A percentile compares a stretch with the other conserved stretches of the same genome.
Conservation (phyloP, 1,140 invertebrate genomes). For the Drosophila burlai region DNA sequence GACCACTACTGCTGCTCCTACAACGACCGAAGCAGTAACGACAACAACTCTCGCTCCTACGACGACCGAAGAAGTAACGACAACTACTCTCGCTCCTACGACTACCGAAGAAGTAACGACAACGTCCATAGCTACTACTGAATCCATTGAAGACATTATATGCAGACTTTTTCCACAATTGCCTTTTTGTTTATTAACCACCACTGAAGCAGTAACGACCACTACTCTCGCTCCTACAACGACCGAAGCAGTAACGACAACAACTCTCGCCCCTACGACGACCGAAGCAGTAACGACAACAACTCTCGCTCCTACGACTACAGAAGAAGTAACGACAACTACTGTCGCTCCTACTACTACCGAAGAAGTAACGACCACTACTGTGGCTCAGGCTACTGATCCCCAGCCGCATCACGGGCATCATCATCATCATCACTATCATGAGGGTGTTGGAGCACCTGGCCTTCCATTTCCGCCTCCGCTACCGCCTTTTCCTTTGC, state of each 20-base stretch:
- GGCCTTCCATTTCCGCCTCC: slow-evolving; percentile 8
- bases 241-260: neutral
- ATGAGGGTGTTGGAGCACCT: neutral
- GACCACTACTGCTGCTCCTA: too few relatives aligned
- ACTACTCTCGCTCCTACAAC: neutral
- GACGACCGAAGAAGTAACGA: neutral
- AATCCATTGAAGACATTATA: neutral
- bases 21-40: too few relatives aligned
- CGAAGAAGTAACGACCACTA: neutral
- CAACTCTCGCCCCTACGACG: neutral
- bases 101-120: neutral
- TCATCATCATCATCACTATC: slow-evolving; percentile 15
- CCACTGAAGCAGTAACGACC: neutral
- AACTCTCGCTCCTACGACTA: neutral
- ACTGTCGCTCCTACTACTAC: neutral
- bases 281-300: neutral
- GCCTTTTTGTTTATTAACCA: neutral
- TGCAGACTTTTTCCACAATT: too few relatives aligned
- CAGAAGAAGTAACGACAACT: neutral
- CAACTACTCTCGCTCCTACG: neutral
- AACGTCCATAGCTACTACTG: neutral
- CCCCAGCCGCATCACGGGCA: neutral
- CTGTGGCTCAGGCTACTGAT: neutral
- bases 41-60: too few relatives aligned
- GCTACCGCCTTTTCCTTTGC: neutral